Conservation (phyloP, 2,888 invertebrate species). For the Eupithecia inturbata region DNA sequence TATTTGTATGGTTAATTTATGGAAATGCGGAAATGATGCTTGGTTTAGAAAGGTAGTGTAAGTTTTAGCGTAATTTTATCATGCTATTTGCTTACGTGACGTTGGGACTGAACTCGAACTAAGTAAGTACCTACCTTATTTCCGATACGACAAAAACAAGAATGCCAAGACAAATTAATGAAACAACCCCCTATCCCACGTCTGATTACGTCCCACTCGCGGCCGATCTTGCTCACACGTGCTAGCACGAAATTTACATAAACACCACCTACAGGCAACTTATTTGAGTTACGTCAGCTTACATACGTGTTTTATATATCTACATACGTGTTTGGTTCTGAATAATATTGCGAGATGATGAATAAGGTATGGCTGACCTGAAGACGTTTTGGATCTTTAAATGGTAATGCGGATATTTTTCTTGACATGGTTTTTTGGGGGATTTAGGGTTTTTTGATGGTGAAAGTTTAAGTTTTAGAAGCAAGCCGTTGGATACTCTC, state of each 20-base stretch:
- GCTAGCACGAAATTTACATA: constrained; percentile 46
- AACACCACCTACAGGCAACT: constrained; percentile 33
- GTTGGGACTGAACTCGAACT: background rate
- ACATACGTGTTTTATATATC: background rate
- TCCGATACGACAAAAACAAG: no score
- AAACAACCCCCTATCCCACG: background rate
- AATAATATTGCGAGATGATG: constrained; percentile 32
- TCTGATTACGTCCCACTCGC: background rate
- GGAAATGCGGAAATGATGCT: no score
- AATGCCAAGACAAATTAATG: no score
- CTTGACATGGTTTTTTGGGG: background rate
- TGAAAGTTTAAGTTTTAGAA: background rate
- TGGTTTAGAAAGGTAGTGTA: no score
- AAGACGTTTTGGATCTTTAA: constrained; percentile 12
- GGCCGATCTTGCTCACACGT: constrained; percentile 37
- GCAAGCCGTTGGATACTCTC: no score
- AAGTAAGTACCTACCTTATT: background rate
- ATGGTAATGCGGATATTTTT: constrained; percentile 12
- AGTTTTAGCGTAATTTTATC: no score
- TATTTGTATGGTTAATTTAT: no score
- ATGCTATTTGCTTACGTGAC: no score
- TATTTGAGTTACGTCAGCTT: constrained; percentile 30
- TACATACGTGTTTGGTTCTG: constrained; percentile 18
- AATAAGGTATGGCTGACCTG: constrained; percentile 31
- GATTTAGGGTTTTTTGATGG: background rate